A percentile compares a stretch with the other conserved stretches of the same genome.
These are phyloP conservation scores for Tetrax tetrax DNA, from an alignment of 2,113 vertebrate genomes.

Conservation along the genomic window DNA sequence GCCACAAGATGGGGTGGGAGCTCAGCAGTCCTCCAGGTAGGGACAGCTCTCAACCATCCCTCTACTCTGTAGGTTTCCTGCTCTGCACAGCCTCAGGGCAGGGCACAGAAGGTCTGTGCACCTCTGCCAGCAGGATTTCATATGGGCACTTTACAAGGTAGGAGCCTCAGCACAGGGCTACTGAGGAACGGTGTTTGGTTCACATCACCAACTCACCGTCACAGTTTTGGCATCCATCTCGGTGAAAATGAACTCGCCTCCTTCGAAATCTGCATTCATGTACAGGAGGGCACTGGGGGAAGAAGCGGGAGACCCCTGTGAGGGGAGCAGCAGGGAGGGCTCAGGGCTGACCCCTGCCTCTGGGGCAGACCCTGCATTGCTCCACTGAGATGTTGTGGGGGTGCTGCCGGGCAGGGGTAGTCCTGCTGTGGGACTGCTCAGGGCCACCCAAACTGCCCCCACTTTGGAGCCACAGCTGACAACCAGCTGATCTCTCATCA, in stretches of 20 bases:
- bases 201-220: constrained; percentile 80
- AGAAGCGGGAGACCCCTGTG: neutral
- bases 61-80: neutral
- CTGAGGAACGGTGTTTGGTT: neutral
- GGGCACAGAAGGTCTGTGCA: neutral
- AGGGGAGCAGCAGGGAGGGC: neutral
- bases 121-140: neutral
- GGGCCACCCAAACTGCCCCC: neutral
- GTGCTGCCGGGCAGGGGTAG: neutral
- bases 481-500: neutral
- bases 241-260: constrained; percentile 97
- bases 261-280: constrained; percentile 94
- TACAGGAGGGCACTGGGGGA: constrained; percentile 89
- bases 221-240: constrained; percentile 97
- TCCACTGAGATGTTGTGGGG: accelerated
- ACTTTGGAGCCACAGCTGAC: neutral
- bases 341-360: neutral
- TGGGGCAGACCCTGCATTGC: neutral
- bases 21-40: neutral
- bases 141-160: neutral
- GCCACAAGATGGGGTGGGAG: constrained; percentile 54
- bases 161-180: neutral
- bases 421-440: accelerated
- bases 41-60: neutral
- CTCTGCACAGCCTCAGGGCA: accelerated